Base-by-base conservation (phyloP, 2,888 invertebrate species). In the Empis stercorea region DNA sequence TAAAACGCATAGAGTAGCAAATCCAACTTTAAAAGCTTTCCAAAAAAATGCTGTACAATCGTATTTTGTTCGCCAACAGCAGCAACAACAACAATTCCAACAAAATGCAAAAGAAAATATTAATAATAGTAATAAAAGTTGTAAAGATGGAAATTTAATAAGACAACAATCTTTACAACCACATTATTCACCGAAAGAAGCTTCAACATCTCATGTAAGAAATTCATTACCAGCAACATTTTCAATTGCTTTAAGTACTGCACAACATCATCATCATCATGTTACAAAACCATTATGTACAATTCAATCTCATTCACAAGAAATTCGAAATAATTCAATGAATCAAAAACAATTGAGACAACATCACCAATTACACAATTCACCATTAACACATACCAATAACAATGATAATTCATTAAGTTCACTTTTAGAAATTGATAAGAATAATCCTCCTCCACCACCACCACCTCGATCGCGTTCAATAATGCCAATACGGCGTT, bases 31-130 rank as follows among this genome's bases (percentile, higher is more conserved):
- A 30, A 87, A 87, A 65, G 84, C 83, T 13, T 81, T 85, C 51
- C 87, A 87, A 60, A 87, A 87, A 68, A 84, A 86, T 62, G 87
- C 87, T 0, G 72, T 88, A 9, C 71, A 86, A 49, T 84, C 84
- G 2, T 88, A 84, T 60, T 86, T 87, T 63, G 86, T 87, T 60
- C 72, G 85, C 42, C 84, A 85, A 56, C 77, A 79, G 56, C 68
- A 57, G 44, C 62, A 65, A 52, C 59, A 55, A 13, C 60, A 61
- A 50, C 56, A 61, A 59, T 84, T 84, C 54, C 75, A 76, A 55
- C 62, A 55, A 52, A 56, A 55, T 49, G 56, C 53, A 56, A 58
- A 57, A 55, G 55, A 54, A 46, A 54, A 55, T 20, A 47, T 32
- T 11, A 54, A 43, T 20, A 50, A 38, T 41, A 52, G 34, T 45